Evolutionary conservation across 2,888 invertebrate genomes (phyloP).

Genomic region (Trissonchulus latispiculum): DNA sequence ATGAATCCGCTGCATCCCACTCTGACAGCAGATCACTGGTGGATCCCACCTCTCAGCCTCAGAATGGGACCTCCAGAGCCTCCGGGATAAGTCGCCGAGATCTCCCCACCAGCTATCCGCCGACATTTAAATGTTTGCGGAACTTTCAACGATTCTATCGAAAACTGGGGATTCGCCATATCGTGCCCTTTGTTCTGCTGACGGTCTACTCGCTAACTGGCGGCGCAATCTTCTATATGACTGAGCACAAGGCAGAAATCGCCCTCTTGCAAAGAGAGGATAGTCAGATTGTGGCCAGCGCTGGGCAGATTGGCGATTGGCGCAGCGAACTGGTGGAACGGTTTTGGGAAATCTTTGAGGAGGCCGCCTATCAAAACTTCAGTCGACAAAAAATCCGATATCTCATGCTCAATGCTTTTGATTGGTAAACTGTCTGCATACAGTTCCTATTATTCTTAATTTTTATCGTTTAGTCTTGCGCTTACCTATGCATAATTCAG

Average conservation of each 20-base stretch:
- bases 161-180: constrained; percentile 32
- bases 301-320: not conserved
- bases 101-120: not conserved
- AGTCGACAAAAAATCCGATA: not conserved
- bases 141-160: constrained; percentile 34
- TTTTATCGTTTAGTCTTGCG: no score
- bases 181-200: constrained; percentile 37
- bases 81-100: not conserved
- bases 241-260: constrained; percentile 34
- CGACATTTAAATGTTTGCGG: not conserved
- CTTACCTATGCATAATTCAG: no score
- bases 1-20: not conserved
- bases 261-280: not conserved
- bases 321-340: not conserved
- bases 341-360: constrained; percentile 4
- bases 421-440: constrained; percentile 1
- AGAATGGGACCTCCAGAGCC: not conserved
- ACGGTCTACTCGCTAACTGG: constrained; percentile 38
- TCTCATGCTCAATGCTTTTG: not conserved
- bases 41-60: no score
- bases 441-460: no score
- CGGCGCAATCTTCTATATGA: constrained; percentile 36
- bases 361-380: not conserved
- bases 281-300: not conserved
- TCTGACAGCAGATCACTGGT: not conserved